phyloP scores from a whole-genome alignment of 2,113 vertebrate species.

The Macquaria australasica region DNA sequence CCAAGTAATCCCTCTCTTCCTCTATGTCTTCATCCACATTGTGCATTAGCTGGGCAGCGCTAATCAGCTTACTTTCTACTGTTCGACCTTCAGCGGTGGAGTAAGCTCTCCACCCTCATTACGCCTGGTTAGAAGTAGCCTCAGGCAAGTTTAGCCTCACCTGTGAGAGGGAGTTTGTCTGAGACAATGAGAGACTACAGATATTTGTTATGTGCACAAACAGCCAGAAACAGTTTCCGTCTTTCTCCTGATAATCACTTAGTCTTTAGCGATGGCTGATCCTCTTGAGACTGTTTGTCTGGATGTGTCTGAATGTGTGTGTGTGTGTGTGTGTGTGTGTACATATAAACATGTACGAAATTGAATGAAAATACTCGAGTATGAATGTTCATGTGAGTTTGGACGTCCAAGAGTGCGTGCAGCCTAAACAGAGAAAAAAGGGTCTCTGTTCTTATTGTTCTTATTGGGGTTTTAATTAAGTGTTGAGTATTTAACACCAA shows the following conservation, averaged over 20 bases:
- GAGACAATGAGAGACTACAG: background rate
- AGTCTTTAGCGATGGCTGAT: background rate
- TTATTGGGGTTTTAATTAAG: background rate
- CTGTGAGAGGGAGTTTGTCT: conserved; percentile 3
- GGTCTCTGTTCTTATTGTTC: background rate
- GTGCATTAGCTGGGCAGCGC: background rate
- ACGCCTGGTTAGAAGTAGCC: background rate
- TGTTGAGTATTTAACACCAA: background rate
- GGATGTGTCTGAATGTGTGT: background rate
- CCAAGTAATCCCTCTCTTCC: background rate
- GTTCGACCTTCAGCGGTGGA: conserved; percentile 34
- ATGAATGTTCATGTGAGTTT: background rate
- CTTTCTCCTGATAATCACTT: too few species aligned
- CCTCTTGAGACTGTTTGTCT: background rate
- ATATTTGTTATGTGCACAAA: background rate
- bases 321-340: background rate
- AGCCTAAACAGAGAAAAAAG: background rate
- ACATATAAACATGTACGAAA: too few species aligned
- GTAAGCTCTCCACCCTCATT: conserved; percentile 13
- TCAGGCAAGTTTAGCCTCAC: background rate
- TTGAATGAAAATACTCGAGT: too few species aligned
- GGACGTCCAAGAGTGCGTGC: background rate
- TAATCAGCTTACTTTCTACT: conserved; percentile 7
- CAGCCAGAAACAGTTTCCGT: background rate
- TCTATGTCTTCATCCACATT: conserved; percentile 1